Evolutionary conservation across 2,797 vertebrate species (phyloP).

Genomic region (Diceros bicornis): DNA sequence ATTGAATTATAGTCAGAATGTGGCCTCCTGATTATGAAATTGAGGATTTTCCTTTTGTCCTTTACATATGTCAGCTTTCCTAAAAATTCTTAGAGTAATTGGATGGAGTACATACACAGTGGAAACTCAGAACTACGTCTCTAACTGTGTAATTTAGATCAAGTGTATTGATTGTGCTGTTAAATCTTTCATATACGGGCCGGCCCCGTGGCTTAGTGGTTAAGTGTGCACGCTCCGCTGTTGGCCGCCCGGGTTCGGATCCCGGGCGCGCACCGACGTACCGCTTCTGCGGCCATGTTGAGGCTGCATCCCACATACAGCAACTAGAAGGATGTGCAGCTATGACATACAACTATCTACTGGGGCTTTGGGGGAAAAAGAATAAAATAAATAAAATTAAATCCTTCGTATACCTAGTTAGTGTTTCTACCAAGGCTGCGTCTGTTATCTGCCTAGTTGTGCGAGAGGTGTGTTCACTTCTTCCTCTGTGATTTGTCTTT

Average conservation of each 20-base stretch:
- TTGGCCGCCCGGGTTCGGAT: no score
- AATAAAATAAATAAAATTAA: no score
- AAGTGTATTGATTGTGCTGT: not conserved
- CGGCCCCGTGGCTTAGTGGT: no score
- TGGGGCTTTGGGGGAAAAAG: no score
- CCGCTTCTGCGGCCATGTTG: no score
- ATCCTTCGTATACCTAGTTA: not conserved
- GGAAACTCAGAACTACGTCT: not conserved
- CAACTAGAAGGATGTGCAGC: no score
- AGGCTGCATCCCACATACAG: no score
- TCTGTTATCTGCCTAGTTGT: slow-evolving; percentile 5
- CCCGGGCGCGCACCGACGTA: no score
- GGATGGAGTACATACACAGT: not conserved
- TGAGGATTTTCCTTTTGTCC: not conserved
- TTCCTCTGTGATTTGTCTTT: slow-evolving; percentile 19
- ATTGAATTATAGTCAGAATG: not conserved
- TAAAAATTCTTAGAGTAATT: not conserved
- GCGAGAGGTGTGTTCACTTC: not conserved
- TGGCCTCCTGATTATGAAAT: not conserved
- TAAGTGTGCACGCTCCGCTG: no score
- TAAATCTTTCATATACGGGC: not conserved
- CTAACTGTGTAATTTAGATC: not conserved
- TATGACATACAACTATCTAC: no score
- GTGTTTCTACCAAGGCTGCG: not conserved
- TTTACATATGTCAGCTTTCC: not conserved